Evolutionary conservation across 2,797 vertebrate species (phyloP).

Genomic region (Enteromius afrohamiltoni): DNA sequence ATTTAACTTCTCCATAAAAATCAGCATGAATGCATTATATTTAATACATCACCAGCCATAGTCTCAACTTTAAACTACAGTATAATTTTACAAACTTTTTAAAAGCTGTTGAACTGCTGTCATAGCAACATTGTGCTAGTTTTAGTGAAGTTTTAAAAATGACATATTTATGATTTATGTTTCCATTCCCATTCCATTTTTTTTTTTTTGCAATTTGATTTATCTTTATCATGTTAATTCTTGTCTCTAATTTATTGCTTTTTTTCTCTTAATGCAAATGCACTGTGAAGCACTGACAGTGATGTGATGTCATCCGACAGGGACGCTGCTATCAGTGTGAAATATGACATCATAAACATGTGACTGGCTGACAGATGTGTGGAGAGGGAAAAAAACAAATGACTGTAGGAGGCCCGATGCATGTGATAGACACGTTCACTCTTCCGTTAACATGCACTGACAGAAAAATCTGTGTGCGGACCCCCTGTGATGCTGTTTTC

Average conservation of each 20-base stretch:
- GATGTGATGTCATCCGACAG: conserved; percentile 32
- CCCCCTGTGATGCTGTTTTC: conserved; percentile 18
- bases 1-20: neutral
- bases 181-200: neutral
- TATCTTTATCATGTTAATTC: neutral
- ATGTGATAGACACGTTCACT: conserved; percentile 37
- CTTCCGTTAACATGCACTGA: conserved; percentile 37
- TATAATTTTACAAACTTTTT: neutral
- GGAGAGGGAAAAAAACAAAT: neutral
- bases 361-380: conserved; percentile 20
- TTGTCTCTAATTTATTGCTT: neutral
- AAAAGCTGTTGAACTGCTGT: neutral
- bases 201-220: conserved; percentile 1
- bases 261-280: conserved; percentile 22
- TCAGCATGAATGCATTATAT: neutral
- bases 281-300: conserved; percentile 11
- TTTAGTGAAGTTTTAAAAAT: neutral
- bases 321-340: neutral
- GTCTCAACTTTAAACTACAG: neutral
- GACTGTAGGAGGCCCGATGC: neutral
- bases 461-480: conserved; percentile 33
- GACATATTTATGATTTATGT: conserved; percentile 5
- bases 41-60: neutral
- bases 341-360: conserved; percentile 32
- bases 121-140: neutral